Percentiles rank a stretch among this genome's conserved stretches.
phyloP scores from a whole-genome alignment of 2,113 vertebrate species.

The Beaufortia kweichowensis region DNA sequence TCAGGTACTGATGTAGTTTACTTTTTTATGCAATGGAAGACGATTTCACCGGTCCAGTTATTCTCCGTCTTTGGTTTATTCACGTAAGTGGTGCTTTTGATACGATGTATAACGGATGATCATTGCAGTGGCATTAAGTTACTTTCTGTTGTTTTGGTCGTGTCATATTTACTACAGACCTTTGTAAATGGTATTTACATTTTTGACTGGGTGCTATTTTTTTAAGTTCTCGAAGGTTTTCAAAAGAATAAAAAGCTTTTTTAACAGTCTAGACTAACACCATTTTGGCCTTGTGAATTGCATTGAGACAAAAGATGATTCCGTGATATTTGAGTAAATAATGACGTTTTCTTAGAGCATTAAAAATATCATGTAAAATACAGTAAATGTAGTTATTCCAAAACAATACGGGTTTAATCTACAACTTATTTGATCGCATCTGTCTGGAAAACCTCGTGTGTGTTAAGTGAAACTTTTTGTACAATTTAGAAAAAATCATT shows the following conservation, averaged over 20 bases:
- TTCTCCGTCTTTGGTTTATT: slow-evolving; percentile 74
- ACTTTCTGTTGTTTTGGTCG: slow-evolving; percentile 37
- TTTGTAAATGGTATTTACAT: slow-evolving; percentile 75
- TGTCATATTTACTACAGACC: slow-evolving; percentile 73
- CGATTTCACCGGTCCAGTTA: slow-evolving; percentile 75
- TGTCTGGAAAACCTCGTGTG: slow-evolving; percentile 65
- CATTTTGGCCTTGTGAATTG: slow-evolving; percentile 79
- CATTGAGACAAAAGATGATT: slow-evolving; percentile 65
- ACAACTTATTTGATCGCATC: slow-evolving; percentile 69
- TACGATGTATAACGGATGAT: slow-evolving; percentile 69
- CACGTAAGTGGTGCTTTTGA: slow-evolving; percentile 65
- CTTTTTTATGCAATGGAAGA: slow-evolving; percentile 76
- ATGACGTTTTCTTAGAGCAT: slow-evolving; percentile 59
- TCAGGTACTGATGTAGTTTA: slow-evolving; percentile 69
- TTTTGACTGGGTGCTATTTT: slow-evolving; percentile 76
- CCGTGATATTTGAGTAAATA: slow-evolving; percentile 50
- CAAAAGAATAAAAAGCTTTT: slow-evolving; percentile 48
- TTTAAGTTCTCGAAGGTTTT: slow-evolving; percentile 64
- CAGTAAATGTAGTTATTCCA: slow-evolving; percentile 60
- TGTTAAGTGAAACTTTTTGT: slow-evolving; percentile 53
- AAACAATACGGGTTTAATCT: slow-evolving; percentile 75
- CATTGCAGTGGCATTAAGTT: slow-evolving; percentile 69
- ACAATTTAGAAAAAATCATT: slow-evolving; percentile 22
- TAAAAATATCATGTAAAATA: slow-evolving; percentile 34
- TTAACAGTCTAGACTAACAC: slow-evolving; percentile 77